phyloP scores from a whole-genome alignment of 30 jellyfish, hydroid and myxozoan species.

The Aurelia coerulea region DNA sequence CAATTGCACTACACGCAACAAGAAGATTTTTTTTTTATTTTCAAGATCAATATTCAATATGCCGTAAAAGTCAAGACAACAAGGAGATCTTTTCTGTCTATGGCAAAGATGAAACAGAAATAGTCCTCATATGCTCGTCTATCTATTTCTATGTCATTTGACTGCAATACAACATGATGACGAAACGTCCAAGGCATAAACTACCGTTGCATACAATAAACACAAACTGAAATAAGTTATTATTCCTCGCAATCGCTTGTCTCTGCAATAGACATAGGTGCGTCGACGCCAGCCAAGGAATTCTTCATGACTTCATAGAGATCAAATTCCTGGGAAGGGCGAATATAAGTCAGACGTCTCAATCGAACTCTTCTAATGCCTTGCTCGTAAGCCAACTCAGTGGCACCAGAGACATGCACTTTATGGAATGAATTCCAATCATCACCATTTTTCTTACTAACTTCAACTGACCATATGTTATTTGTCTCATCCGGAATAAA shows the following conservation, averaged over 20 bases:
- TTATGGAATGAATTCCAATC: neutral
- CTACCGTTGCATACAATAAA: no score
- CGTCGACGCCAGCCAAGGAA: neutral
- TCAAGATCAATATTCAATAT: no score
- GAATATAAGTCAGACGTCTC: neutral
- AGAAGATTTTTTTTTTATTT: no score
- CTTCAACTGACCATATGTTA: neutral
- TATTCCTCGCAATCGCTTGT: neutral
- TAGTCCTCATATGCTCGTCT: no score
- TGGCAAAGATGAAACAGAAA: no score
- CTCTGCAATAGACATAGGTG: slow-evolving; percentile 5
- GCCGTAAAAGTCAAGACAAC: no score
- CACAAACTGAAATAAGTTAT: neutral
- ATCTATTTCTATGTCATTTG: no score
- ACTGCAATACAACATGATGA: no score
- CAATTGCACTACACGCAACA: no score
- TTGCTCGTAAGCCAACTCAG: neutral
- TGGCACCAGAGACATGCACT: neutral
- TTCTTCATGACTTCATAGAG: neutral
- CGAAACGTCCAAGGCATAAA: no score
- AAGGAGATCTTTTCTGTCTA: no score
- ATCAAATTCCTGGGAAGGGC: neutral
- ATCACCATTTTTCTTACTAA: neutral
- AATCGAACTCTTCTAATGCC: neutral
- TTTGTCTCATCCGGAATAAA: neutral